Evolutionary conservation across 2,113 vertebrate genomes (phyloP).

Genomic region (Ctenomys sociabilis): DNA sequence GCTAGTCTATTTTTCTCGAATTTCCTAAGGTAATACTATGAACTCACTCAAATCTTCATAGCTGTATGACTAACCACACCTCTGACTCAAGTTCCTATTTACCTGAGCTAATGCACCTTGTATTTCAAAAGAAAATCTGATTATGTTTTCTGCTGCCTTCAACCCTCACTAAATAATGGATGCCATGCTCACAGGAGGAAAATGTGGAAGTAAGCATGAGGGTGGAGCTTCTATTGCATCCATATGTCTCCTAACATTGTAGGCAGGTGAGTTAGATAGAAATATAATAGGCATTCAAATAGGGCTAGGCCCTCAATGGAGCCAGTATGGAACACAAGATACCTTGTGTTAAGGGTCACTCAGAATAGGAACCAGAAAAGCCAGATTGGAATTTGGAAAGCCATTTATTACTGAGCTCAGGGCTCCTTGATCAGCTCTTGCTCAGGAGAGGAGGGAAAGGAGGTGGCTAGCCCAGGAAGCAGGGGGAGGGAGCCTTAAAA

Average conservation of each 20-base stretch:
- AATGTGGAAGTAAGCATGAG: fast-evolving
- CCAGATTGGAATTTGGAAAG: too few relatives aligned
- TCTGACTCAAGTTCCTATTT: neutral
- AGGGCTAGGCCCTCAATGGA: too few relatives aligned
- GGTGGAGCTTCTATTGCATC: neutral
- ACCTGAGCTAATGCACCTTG: neutral
- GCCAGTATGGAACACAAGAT: too few relatives aligned
- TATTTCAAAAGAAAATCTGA: neutral
- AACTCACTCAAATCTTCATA: slow-evolving; percentile 15
- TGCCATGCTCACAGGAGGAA: neutral
- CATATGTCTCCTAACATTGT: neutral
- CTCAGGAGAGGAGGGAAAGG: too few relatives aligned
- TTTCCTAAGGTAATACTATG: slow-evolving; percentile 22
- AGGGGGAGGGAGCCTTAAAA: too few relatives aligned
- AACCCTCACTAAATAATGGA: neutral
- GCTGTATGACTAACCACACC: neutral
- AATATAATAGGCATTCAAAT: too few relatives aligned
- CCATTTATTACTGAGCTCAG: too few relatives aligned
- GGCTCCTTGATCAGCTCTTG: too few relatives aligned
- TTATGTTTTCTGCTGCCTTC: neutral
- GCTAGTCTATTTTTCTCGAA: slow-evolving; percentile 50
- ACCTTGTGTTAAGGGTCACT: too few relatives aligned
- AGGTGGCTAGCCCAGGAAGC: too few relatives aligned
- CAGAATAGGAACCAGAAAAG: too few relatives aligned
- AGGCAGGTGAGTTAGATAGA: too few relatives aligned